Percentiles rank a stretch among this genome's conserved stretches.
Evolutionary conservation across 2,888 invertebrate species (phyloP).

Genomic region (Phaonia tiefii): DNA sequence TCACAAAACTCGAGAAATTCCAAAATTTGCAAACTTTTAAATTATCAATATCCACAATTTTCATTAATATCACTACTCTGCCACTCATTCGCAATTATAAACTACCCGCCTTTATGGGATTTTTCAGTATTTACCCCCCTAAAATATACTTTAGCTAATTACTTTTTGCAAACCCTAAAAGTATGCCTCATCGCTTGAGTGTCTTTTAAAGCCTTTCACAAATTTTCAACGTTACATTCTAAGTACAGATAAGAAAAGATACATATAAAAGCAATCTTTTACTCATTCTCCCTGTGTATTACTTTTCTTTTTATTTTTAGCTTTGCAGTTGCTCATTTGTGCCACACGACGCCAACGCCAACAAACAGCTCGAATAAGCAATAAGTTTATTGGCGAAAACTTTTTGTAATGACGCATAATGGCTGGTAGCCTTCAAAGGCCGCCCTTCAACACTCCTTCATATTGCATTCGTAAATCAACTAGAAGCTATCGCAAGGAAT

Average conservation of each 20-base stretch:
- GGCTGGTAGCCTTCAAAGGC: conserved; percentile 69
- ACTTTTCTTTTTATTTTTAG: conserved; percentile 19
- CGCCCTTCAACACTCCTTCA: conserved; percentile 59
- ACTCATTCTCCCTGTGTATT: background rate
- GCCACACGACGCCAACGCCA: background rate
- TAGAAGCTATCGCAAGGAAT: conserved; percentile 27
- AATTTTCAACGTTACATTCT: background rate
- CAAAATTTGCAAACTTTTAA: too few relatives aligned
- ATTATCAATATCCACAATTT: too few relatives aligned
- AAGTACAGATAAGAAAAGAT: conserved; percentile 1
- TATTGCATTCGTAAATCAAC: conserved; percentile 40
- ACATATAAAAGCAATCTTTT: background rate
- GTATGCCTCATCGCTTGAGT: too few relatives aligned
- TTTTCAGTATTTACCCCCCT: too few relatives aligned
- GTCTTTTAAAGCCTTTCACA: too few relatives aligned
- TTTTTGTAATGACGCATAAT: conserved; percentile 69
- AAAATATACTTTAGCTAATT: too few relatives aligned
- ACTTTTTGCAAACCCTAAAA: too few relatives aligned
- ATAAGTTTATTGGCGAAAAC: conserved; percentile 45
- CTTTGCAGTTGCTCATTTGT: background rate
- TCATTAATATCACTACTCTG: too few relatives aligned
- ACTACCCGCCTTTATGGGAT: too few relatives aligned
- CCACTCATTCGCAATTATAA: too few relatives aligned
- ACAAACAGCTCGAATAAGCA: conserved; percentile 30
- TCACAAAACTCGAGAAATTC: too few relatives aligned